Evolutionary conservation across 1,140 invertebrate genomes (phyloP).

Genomic region (Papilio xuthus): DNA sequence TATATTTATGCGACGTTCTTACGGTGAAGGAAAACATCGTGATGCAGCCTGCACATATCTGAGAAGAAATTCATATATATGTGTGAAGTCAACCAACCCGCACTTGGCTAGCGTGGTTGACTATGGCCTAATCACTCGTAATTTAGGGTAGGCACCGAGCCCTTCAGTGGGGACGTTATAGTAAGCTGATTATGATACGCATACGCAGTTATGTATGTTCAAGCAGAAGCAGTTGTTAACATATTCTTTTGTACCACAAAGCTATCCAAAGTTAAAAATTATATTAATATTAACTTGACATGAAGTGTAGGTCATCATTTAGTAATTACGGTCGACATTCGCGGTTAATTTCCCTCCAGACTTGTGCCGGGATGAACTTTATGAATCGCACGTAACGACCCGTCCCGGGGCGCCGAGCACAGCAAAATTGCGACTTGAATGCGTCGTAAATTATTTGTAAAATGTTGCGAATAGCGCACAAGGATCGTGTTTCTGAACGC

Average conservation of each 20-base stretch:
- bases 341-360: slow-evolving; percentile 22
- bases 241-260: background rate
- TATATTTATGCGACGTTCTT: too few species aligned
- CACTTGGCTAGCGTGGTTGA: too few species aligned
- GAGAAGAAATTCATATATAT: too few species aligned
- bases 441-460: background rate
- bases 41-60: too few species aligned
- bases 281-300: background rate
- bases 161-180: too few species aligned
- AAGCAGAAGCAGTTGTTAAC: background rate
- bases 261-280: background rate
- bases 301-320: background rate
- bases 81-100: too few species aligned
- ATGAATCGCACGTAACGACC: slow-evolving; percentile 9
- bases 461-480: background rate
- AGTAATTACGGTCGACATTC: slow-evolving; percentile 4
- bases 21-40: too few species aligned
- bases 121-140: too few species aligned
- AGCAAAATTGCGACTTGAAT: background rate
- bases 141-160: too few species aligned
- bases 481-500: background rate
- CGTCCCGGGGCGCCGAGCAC: background rate
- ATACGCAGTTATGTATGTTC: too few species aligned
- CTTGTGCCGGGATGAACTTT: background rate
- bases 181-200: too few species aligned